Evolutionary conservation across 1,140 invertebrate genomes (phyloP), one percentile per base, ranked within the genome.

Genomic region (Cecropterus lyciades): DNA sequence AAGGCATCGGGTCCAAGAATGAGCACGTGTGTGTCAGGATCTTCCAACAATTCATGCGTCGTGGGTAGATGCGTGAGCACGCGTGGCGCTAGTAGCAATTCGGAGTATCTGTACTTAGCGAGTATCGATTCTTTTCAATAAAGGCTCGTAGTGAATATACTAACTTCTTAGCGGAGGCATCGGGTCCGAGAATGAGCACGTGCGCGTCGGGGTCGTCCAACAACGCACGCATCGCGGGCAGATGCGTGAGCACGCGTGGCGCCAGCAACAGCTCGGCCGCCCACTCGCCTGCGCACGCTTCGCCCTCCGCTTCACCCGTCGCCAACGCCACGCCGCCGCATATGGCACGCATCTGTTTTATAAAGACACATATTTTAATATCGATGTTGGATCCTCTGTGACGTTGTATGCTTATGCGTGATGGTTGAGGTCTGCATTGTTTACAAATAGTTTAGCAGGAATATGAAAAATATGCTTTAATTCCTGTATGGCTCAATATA

Each of bases 131-230:
- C n/a, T n/a, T n/a, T n/a, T n/a, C n/a, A 20, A 20, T 20, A 37
- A n/a, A 11, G n/a, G 33, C 11, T 1, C 33, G 7, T 1, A 33
- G n/a, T 11, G 10, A 37, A 11, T 10, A n/a, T 37, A 66, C 67
- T 55, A 65, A 86, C 82, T 77, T 82, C 20, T 85, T 86, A 20
- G 77, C 85, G 52, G 77, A 74, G 0, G 77, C 81, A 9, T 77
- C 70, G 0, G 80, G 69, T 9, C 81, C 83, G 15, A 80, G 40
- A 7, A 87, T 13, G 1, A 82, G 69, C 24, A 69, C 42, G 49
- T 70, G 74, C 20, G 64, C 63, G 55, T 70, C 42, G 1, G 42
- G 37, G 3, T 69, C 52, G 0, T 56, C 42, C 3, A 37, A 40
- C 14, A 64, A 46, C 17, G 69, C 79, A 20, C 69, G 69, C 13